Evolutionary conservation across 2,797 vertebrate species (phyloP).

Genomic region (Melanotaenia parkinsoni): DNA sequence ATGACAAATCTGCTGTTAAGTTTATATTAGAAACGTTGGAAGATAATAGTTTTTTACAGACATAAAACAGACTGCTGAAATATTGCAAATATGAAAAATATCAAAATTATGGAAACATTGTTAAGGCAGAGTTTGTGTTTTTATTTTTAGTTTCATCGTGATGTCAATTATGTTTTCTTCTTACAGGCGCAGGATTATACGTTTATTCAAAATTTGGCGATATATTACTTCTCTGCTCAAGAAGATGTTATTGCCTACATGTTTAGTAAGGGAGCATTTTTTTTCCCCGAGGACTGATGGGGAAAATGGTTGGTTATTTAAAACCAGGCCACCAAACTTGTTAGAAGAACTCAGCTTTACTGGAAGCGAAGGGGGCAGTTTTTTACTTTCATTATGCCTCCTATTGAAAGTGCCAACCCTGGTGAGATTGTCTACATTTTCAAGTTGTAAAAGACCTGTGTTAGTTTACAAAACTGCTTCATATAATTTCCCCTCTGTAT

Average conservation of each 20-base stretch:
- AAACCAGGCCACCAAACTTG: conserved; percentile 6
- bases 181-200: background rate
- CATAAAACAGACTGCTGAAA: no score
- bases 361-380: conserved; percentile 31
- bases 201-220: conserved; percentile 12
- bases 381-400: conserved; percentile 15
- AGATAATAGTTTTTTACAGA: no score
- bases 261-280: conserved; percentile 1
- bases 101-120: no score
- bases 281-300: conserved; percentile 43
- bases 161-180: no score
- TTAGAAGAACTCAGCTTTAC: conserved; percentile 35
- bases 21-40: background rate
- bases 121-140: no score
- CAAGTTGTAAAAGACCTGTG: background rate
- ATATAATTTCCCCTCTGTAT: conserved; percentile 1
- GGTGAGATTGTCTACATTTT: conserved; percentile 4
- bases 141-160: no score
- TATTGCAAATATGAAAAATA: no score
- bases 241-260: conserved; percentile 14
- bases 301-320: conserved; percentile 25
- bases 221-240: background rate
- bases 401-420: conserved; percentile 13
- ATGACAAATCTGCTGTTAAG: background rate
- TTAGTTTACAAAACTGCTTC: conserved; percentile 2